Conservation (phyloP, 2,113 vertebrate species). For the Riparia riparia region DNA sequence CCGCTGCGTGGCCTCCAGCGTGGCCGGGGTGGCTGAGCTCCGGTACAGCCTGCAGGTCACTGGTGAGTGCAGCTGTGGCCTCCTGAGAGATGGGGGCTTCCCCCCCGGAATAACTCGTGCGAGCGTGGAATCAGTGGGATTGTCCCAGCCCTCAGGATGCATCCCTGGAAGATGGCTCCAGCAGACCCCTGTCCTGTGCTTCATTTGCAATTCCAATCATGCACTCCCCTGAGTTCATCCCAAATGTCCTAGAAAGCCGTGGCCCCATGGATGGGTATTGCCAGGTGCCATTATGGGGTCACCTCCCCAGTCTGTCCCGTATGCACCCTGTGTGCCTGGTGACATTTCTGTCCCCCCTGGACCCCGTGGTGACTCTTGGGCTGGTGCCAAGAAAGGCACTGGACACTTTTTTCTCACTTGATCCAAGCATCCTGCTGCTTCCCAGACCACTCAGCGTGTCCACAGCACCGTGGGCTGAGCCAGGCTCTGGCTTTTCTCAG, state of each 20-base stretch:
- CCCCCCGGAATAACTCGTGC: rapidly evolving
- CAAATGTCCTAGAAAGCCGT: neutral
- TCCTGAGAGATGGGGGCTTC: neutral
- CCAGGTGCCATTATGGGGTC: rapidly evolving
- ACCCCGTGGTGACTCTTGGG: neutral
- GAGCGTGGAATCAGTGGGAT: rapidly evolving
- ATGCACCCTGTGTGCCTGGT: neutral
- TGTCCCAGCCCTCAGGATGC: rapidly evolving
- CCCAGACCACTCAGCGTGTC: neutral
- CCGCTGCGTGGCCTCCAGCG: constrained; percentile 71
- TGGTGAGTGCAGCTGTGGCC: constrained; percentile 39
- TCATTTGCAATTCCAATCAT: rapidly evolving
- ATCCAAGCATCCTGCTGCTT: neutral
- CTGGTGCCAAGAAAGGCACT: neutral
- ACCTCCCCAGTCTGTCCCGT: neutral
- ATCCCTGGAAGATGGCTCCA: neutral
- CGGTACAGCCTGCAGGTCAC: constrained; percentile 68
- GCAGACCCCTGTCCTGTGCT: neutral
- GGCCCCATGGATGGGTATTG: neutral
- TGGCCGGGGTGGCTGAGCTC: constrained; percentile 53
- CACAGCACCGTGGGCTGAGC: neutral
- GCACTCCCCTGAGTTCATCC: neutral
- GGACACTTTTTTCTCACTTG: rapidly evolving
- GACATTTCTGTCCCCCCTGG: neutral
- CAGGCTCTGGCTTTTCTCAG: neutral